Evolutionary conservation across 2,888 invertebrate genomes (phyloP).

Genomic region (Trichogramma evanescens): DNA sequence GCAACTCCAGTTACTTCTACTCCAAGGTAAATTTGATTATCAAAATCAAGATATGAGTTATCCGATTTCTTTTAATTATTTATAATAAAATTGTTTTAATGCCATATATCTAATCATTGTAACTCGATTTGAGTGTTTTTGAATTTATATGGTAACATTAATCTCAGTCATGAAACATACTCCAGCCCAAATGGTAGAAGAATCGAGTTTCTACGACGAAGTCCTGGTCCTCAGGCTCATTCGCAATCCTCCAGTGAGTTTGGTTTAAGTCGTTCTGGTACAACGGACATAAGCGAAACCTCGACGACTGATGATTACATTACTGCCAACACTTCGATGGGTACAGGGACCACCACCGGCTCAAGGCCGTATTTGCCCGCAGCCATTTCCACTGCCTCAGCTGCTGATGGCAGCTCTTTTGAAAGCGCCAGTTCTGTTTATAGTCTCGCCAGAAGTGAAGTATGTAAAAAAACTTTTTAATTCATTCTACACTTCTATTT

Average conservation of each 20-base stretch:
- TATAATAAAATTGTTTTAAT: no score
- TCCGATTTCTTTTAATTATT: no score
- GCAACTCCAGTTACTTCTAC: slow-evolving; percentile 35
- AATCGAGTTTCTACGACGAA: slow-evolving; percentile 38
- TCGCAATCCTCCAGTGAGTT: slow-evolving; percentile 45
- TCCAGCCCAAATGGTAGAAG: slow-evolving; percentile 35
- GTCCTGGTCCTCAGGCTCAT: slow-evolving; percentile 40
- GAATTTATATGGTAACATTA: no score
- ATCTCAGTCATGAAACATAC: slow-evolving; percentile 13
- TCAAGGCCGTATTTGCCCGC: slow-evolving; percentile 48
- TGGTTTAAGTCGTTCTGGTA: slow-evolving; percentile 56
- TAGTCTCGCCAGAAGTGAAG: slow-evolving; percentile 68
- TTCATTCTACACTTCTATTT: no score
- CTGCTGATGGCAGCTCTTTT: slow-evolving; percentile 72
- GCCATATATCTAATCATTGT: no score
- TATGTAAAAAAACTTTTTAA: slow-evolving; percentile 16
- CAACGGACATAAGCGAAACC: slow-evolving; percentile 77
- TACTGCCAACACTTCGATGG: slow-evolving; percentile 64
- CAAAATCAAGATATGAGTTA: neutral
- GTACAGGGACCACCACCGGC: slow-evolving; percentile 51
- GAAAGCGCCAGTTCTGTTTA: slow-evolving; percentile 79
- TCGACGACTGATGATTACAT: slow-evolving; percentile 84
- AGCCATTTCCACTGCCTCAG: slow-evolving; percentile 35
- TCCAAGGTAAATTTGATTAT: slow-evolving; percentile 28
- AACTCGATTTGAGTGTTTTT: no score